A percentile compares a stretch with the other conserved stretches of the same genome.
These are phyloP conservation scores for Pseudomugil tenellus DNA, from an alignment of 2,797 vertebrate species.

Conservation along the genomic window DNA sequence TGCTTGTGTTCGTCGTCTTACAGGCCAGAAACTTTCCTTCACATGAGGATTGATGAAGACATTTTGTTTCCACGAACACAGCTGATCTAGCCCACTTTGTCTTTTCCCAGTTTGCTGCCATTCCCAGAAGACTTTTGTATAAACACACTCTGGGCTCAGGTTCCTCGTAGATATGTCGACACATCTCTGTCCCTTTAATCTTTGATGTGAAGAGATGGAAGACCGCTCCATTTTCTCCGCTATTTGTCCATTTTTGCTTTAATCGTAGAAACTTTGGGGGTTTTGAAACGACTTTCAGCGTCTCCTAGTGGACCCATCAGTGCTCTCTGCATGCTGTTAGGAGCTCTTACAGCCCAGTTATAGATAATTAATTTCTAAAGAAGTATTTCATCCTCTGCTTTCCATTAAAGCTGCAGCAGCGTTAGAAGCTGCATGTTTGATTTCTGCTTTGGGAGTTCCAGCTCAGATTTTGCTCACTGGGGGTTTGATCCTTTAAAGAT, in stretches of 20 bases:
- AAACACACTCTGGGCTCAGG: slow-evolving; percentile 39
- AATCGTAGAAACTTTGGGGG: slow-evolving; percentile 4
- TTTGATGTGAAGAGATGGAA: slow-evolving; percentile 37
- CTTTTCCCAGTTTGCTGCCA: slow-evolving; percentile 13
- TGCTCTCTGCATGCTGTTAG: slow-evolving; percentile 52
- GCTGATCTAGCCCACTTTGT: slow-evolving; percentile 5
- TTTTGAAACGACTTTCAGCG: slow-evolving; percentile 24
- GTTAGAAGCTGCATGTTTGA: slow-evolving; percentile 21
- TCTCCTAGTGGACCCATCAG: slow-evolving; percentile 37
- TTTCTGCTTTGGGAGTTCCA: slow-evolving; percentile 8
- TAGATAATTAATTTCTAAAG: slow-evolving; percentile 28
- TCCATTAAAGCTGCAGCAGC: slow-evolving; percentile 30
- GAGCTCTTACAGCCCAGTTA: slow-evolving; percentile 42
- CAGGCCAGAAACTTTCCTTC: slow-evolving; percentile 35
- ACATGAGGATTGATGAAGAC: slow-evolving; percentile 15
- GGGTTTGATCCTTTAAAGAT: not conserved
- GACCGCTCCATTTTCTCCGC: slow-evolving; percentile 23
- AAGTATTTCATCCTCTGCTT: slow-evolving; percentile 40
- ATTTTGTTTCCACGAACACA: slow-evolving; percentile 34
- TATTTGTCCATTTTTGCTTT: slow-evolving; percentile 8
- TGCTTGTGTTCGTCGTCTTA: slow-evolving; percentile 10
- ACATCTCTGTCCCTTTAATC: slow-evolving; percentile 27
- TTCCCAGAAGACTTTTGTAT: slow-evolving; percentile 26
- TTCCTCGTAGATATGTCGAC: slow-evolving; percentile 20
- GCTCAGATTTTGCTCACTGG: slow-evolving; percentile 4